Evolutionary conservation across 2,797 vertebrate species (phyloP).

Genomic region (Sitta carolinensis): DNA sequence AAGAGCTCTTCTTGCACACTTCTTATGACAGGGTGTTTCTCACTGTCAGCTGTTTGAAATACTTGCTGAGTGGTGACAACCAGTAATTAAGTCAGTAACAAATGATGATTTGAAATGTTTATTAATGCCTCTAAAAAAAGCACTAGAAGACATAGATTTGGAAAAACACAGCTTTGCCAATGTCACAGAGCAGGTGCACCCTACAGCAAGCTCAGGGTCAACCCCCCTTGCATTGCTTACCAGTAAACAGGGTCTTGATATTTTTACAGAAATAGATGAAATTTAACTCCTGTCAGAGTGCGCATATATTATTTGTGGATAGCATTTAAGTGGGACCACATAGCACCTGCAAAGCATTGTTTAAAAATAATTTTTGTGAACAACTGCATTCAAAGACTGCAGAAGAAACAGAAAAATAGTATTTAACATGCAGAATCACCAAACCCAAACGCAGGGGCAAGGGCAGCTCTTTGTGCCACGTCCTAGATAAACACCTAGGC

Average conservation of each 20-base stretch:
- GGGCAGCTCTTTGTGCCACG: background rate
- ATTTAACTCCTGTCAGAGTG: background rate
- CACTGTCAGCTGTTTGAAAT: background rate
- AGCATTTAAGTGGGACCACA: background rate
- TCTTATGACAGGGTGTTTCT: background rate
- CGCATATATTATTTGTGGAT: background rate
- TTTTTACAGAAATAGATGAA: background rate
- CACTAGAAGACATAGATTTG: background rate
- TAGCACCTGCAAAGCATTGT: background rate
- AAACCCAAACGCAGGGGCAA: rapidly evolving
- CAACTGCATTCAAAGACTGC: background rate
- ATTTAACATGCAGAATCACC: background rate
- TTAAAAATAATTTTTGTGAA: background rate
- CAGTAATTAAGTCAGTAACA: background rate
- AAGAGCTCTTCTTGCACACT: background rate
- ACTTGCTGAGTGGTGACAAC: background rate
- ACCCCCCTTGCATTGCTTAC: rapidly evolving
- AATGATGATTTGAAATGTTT: background rate
- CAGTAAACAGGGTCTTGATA: background rate
- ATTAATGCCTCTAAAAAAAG: background rate
- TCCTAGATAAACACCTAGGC: background rate
- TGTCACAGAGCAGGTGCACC: background rate
- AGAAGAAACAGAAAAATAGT: background rate
- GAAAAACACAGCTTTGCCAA: background rate
- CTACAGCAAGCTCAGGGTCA: background rate